Base-by-base conservation (phyloP, 1,140 invertebrate species). In the Caenorhabditis inopinata region DNA sequence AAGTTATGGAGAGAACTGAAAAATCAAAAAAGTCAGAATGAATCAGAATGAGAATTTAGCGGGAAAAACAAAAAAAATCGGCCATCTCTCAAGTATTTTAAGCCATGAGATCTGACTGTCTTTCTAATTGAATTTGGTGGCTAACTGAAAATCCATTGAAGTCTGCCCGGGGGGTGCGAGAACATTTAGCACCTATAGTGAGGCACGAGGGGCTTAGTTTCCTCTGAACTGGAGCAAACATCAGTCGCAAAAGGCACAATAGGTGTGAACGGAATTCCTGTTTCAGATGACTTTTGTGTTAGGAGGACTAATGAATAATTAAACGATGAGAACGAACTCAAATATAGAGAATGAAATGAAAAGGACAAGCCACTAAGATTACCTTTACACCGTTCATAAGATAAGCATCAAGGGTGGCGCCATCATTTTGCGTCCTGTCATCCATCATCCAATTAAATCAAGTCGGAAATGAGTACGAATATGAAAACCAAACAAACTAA, bases 401-500 rank as follows among this genome's bases (percentile, higher is more conserved):
- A 68, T 68, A 68, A 68, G 58, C 58, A 68, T 68, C 58, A 32
- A 68, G 58, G 32, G 32, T 42, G 58, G 58, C 58, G 58, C 58
- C 58, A 68, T 38, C 58, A 68, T 68, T 68, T 68, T 42, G 58
- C 58, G 58, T 32, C 35, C 32, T 68, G 58, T 68, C 58, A 68
- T 68, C 58, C n/a, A 68, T 68, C 58, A 68, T 42, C 58, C 58
- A 68, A 68, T 68, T 68, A 68, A 58, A 29, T 58, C 27, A 58
- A 25, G 51, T 58, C 51, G 51, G 51, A 58, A 51, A 58, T 58
- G 51, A 58, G 51, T 29, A 58, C 38, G 58, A 38, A 68, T 68
- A 68, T 68, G 32, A 21, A 38, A 68, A 68, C 35, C 32, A 12
- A 27, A 68, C 23, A 38, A 68, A 25, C 35, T 18, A 38, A 38